Evolutionary conservation across 2,888 invertebrate genomes (phyloP), one percentile per base, ranked within the genome.

Genomic region (Leucophenga maculata): DNA sequence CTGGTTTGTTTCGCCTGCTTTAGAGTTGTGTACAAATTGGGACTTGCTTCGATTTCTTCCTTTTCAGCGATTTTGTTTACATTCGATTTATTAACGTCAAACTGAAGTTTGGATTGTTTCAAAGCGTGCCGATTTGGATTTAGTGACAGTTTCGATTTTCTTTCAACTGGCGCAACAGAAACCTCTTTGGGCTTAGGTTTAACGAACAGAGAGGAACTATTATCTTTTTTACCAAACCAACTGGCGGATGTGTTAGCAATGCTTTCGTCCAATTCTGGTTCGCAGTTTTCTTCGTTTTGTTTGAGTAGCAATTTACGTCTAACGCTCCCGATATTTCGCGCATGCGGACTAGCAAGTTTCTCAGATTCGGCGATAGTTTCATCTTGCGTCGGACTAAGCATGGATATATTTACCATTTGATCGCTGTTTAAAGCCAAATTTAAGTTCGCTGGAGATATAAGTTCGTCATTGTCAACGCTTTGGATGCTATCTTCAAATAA

Each of bases 381-480:
- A 4, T 78, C 84, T 18, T 77, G 66, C 72, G 1, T 77, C 72
- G 31, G 71, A 73, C 60, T 74, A 31, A 16, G 71, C n/a, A 73
- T 73, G 22, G 78, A 77, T 0, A 74, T 69, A 6, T 80, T 80
- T 67, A 80, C 77, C 50, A 78, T 67, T 26, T 75, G 72, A 20
- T 84, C 79, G 54, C 78, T 79, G 69, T 81, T 82, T 3, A 88
- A 32, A 0, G 87, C 88, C 62, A 84, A 80, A 70, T 88, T 88
- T 60, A 86, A 78, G 70, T 86, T 83, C 0, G 82, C 73, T 32
- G 67, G 62, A 14, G 74, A 68, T 0, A 73, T 69, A 6, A 48
- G 65, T 31, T 67, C 74, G 50, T 70, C 60, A 3, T 50, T 57
- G 14, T 60, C 20, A 16, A 31, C 67, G 1, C 44, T 69, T 22